Evolutionary conservation across 2,797 vertebrate genomes (phyloP), one percentile per base, ranked within the genome.

Genomic region (Microctenopoma stevenorrisi): DNA sequence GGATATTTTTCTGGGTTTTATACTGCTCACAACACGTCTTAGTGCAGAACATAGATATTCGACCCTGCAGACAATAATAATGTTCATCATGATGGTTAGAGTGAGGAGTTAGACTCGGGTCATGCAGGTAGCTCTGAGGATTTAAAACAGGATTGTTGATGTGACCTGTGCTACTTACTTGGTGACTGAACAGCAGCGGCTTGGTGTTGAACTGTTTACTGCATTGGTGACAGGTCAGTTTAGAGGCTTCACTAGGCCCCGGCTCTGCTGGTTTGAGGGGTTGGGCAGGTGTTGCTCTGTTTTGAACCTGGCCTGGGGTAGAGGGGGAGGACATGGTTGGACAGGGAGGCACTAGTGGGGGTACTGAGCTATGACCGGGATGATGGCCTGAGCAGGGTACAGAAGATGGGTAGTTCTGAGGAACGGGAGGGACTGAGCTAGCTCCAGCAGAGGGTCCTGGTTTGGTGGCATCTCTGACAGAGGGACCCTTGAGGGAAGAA

Each of bases 191-290:
- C 47, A 98, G 92, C 44, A 96, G 94, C 0, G 98, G 98, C 86
- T 97, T 99, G 69, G 91, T 93, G 71, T 86, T 92, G 79, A 98
- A 97, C 33, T 88, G 91, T 68, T 94, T 94, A 76, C 80, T 95
- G 91, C 98, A 99, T 86, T 98, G 95, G 78, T 96, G 94, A 89
- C 98, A 99, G 82, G 92, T 94, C 66, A 99, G 94, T 85, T 93
- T 95, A 15, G 94, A 83, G 49, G 86, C 51, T 2, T 92, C 92
- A 44, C 91, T 86, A 28, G 81, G 60, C 1, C 43, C 63, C 0
- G 55, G 62, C 28, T 84, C 86, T 13, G 53, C 58, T 30, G 49
- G 47, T 60, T 86, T 91, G 11, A 37, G 38, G 10, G 65, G 55
- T 43, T 84, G 82, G 48, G 52, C 68, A 3, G 69, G 37, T 1